Percentiles rank a stretch among this genome's conserved stretches.
These are phyloP conservation scores for Rhodinocichla rosea DNA, from an alignment of 2,113 vertebrate species.

Conservation along the genomic window DNA sequence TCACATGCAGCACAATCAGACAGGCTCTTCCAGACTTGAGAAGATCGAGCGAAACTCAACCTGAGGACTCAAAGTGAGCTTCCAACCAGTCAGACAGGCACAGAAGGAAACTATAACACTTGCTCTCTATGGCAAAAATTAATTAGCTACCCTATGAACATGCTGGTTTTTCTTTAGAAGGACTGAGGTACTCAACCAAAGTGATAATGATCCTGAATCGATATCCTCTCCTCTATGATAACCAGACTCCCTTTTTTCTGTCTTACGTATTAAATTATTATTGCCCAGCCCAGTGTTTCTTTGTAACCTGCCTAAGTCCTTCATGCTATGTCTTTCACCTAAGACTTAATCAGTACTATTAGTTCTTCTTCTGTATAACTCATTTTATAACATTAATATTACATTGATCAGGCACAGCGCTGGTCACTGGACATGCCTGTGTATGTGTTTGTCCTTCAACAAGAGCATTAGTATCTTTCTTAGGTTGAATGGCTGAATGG, in stretches of 20 bases:
- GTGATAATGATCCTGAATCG: neutral
- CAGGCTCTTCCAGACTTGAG: neutral
- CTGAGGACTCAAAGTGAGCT: neutral
- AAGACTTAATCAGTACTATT: neutral
- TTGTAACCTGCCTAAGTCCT: neutral
- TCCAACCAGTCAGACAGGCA: neutral
- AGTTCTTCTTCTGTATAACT: neutral
- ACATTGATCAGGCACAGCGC: neutral
- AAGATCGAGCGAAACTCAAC: neutral
- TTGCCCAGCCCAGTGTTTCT: neutral
- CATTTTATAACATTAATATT: neutral
- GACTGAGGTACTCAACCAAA: neutral
- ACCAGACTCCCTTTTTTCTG: neutral
- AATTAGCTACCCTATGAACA: neutral
- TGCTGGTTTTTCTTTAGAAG: neutral
- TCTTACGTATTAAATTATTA: neutral
- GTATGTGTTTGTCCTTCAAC: neutral
- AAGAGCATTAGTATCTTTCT: neutral
- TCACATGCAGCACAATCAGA: neutral
- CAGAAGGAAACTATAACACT: neutral
- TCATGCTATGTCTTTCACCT: neutral
- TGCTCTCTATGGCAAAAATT: neutral
- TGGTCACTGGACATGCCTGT: neutral
- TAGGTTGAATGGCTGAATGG: neutral
- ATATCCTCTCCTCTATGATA: neutral